Base-by-base conservation (phyloP, 2,888 invertebrate species). In the Lissonota sp. region DNA sequence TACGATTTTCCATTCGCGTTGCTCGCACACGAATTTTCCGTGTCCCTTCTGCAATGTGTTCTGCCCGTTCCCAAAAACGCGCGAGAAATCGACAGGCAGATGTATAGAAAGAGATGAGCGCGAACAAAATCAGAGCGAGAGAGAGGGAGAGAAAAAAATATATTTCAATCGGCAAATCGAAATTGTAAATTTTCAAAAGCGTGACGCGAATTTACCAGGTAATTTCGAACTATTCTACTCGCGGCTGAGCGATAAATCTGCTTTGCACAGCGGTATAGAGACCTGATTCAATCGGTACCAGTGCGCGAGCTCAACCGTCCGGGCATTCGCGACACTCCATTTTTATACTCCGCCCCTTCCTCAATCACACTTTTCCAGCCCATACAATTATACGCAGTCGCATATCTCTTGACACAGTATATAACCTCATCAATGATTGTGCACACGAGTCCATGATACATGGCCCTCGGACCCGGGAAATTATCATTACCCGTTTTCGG, bases 241-340 rank as follows among this genome's bases (percentile, higher is more conserved):
- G 84, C 82, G 83, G 78, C 66, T 80, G 75, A 75, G 83, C 82
- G 72, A 84, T 85, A 86, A 86, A 86, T 86, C 82, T 80, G 26
- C 26, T 26, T 26, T 26, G 26, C 26, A 26, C 26, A 26, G 26
- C 12, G 69, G 79, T 83, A n/a, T n/a, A n/a, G n/a, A 83, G 26
- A 26, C 26, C 73, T 53, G 64, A 78, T 77, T 57, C 77, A 77
- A 81, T 81, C 77, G 81, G 51, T 16, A 64, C 42, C 40, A 63
- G 12, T n/a, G 39, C 26, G 26, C 1, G 49, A 26, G 40, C 69
- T 67, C 58, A 1, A 1, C 44, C 46, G 16, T 46, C 74, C 74
- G 64, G 58, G 60, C 40, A 26, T 3, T 69, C 42, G 64, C 53
- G 16, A 58, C 44, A 26, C 58, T 70, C 69, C 26, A 58, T 77